A percentile compares a stretch with the other conserved stretches of the same genome.
Evolutionary conservation across 1,140 invertebrate genomes (phyloP).

Genomic region (Cydia fagiglandana): DNA sequence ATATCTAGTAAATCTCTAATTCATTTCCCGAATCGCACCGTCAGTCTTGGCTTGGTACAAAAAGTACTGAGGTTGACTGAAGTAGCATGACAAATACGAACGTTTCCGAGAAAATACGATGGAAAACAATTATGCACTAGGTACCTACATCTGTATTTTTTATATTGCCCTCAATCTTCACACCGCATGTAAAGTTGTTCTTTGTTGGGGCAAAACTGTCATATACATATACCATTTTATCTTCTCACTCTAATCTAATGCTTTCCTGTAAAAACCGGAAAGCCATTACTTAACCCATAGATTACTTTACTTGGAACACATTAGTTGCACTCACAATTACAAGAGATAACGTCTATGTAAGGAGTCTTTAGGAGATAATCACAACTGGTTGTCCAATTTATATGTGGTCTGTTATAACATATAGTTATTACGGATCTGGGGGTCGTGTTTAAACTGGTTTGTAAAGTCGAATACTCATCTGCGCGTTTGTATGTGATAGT

Average conservation of each 20-base stretch:
- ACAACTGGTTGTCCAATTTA: not conserved
- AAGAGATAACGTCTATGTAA: not conserved
- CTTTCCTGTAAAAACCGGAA: slow-evolving; percentile 15
- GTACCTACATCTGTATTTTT: too few relatives aligned
- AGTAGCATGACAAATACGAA: too few relatives aligned
- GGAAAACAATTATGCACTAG: too few relatives aligned
- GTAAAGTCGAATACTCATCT: too few relatives aligned
- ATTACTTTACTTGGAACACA: slow-evolving; percentile 7
- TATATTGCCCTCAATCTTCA: not conserved
- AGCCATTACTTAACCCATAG: slow-evolving; percentile 3
- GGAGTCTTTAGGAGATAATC: not conserved
- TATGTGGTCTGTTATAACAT: not conserved
- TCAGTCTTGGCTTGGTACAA: too few relatives aligned
- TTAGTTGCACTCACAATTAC: slow-evolving; percentile 14
- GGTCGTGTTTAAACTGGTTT: not conserved
- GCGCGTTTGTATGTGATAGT: too few relatives aligned
- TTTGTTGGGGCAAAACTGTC: not conserved
- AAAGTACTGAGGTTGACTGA: too few relatives aligned
- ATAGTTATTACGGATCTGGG: not conserved
- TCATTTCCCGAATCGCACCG: too few relatives aligned
- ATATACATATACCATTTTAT: not conserved
- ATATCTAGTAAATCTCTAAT: too few relatives aligned
- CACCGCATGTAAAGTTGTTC: not conserved
- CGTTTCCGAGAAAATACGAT: too few relatives aligned
- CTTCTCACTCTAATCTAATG: not conserved